These are phyloP conservation scores for Acanthaster planci DNA, from an alignment of 35 echinoderm and acorn worm species.

Conservation along the genomic window DNA sequence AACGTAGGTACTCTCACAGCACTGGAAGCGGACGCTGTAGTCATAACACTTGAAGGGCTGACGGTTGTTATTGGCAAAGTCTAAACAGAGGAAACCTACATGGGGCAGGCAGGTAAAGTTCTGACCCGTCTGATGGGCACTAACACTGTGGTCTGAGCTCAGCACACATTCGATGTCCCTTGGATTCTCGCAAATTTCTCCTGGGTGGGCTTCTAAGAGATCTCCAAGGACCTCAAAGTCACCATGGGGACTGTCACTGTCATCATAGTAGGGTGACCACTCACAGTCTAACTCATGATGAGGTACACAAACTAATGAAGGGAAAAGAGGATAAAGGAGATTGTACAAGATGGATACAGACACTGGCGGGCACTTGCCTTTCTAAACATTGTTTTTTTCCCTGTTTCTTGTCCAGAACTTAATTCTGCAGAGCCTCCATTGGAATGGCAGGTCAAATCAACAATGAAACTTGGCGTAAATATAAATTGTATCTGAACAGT, in stretches of 20 bases:
- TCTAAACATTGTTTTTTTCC: too few relatives aligned
- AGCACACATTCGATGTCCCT: slow-evolving; percentile 35
- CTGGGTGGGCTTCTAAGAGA: background rate
- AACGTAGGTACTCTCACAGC: slow-evolving; percentile 3
- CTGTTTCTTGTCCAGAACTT: too few relatives aligned
- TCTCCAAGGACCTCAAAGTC: background rate
- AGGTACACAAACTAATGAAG: background rate
- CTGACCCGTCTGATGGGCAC: slow-evolving; percentile 18
- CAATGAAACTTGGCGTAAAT: too few relatives aligned
- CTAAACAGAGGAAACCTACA: slow-evolving; percentile 26
- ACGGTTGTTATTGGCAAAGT: background rate
- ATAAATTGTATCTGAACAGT: too few relatives aligned
- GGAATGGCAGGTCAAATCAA: too few relatives aligned
- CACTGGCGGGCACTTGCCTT: too few relatives aligned
- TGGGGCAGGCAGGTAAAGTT: slow-evolving; percentile 23
- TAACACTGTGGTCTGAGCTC: background rate
- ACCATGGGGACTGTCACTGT: background rate
- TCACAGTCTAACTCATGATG: background rate
- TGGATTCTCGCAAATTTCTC: slow-evolving; percentile 35
- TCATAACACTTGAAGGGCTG: slow-evolving; percentile 10
- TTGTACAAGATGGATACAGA: too few relatives aligned
- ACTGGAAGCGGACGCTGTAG: slow-evolving; percentile 25
- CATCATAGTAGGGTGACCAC: background rate
- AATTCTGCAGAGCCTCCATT: too few relatives aligned
- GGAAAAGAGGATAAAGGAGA: too few relatives aligned